phyloP scores from a whole-genome alignment of 2,797 vertebrate genomes.

The Sternarchorhynchus goeldii region DNA sequence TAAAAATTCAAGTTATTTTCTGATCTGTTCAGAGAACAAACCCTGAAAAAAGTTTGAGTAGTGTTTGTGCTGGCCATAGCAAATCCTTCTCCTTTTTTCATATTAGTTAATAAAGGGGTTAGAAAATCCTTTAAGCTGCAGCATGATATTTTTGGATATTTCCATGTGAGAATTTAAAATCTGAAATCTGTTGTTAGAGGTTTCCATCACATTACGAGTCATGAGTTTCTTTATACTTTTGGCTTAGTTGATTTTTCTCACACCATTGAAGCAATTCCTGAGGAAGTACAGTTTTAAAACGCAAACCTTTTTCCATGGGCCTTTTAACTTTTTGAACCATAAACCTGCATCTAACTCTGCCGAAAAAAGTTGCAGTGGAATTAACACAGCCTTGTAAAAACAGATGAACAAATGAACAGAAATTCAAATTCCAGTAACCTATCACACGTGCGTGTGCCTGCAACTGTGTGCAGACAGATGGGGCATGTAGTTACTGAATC shows the following conservation, averaged over 20 bases:
- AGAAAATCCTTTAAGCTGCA: slow-evolving; percentile 71
- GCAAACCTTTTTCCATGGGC: slow-evolving; percentile 22
- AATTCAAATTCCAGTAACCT: slow-evolving; percentile 6
- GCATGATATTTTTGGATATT: slow-evolving; percentile 70
- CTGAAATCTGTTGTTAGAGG: slow-evolving; percentile 60
- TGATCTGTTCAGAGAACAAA: slow-evolving; percentile 72
- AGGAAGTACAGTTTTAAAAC: slow-evolving; percentile 26
- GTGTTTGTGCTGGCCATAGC: slow-evolving; percentile 68
- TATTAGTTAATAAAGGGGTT: slow-evolving; percentile 66
- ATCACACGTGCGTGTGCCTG: not conserved
- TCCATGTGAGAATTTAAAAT: slow-evolving; percentile 61
- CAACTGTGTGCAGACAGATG: not conserved
- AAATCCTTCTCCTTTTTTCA: slow-evolving; percentile 74
- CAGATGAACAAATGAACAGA: slow-evolving; percentile 1
- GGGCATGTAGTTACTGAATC: slow-evolving; percentile 11
- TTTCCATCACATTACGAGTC: slow-evolving; percentile 57
- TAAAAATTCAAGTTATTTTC: slow-evolving; percentile 62
- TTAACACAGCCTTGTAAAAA: slow-evolving; percentile 18
- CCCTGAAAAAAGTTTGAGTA: slow-evolving; percentile 66
- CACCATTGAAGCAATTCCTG: slow-evolving; percentile 3
- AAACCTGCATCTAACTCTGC: slow-evolving; percentile 23
- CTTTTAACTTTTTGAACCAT: slow-evolving; percentile 36
- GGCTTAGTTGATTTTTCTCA: slow-evolving; percentile 45
- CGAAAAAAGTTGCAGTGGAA: slow-evolving; percentile 37
- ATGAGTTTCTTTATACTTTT: slow-evolving; percentile 54